These are phyloP conservation scores for Heliconius ismenius DNA, from an alignment of 2,888 invertebrate genomes.

Conservation along the genomic window DNA sequence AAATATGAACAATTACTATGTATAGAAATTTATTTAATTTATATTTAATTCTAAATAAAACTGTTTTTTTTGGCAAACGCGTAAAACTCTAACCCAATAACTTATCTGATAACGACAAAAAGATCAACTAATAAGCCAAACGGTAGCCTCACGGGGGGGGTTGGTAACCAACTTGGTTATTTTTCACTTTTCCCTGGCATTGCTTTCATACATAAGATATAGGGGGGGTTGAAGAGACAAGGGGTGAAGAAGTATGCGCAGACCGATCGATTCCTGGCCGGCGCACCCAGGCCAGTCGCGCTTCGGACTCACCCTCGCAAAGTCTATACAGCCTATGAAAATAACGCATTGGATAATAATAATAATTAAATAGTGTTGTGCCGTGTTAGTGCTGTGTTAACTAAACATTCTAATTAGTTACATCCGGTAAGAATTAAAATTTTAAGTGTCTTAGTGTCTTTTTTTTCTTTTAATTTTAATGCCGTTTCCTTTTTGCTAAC, in stretches of 20 bases:
- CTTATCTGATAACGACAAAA: conserved; percentile 10
- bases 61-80: too few species aligned
- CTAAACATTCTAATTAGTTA: not conserved
- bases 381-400: conserved; percentile 52
- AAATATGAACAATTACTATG: too few species aligned
- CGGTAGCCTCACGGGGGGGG: conserved; percentile 46
- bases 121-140: conserved; percentile 31
- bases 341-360: conserved; percentile 67
- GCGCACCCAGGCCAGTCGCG: conserved; percentile 72
- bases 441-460: conserved; percentile 14
- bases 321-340: conserved; percentile 53
- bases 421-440: conserved; percentile 42
- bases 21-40: too few species aligned
- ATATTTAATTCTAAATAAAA: too few species aligned
- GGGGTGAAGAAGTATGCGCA: conserved; percentile 69
- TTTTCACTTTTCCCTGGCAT: conserved; percentile 67
- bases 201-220: conserved; percentile 80
- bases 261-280: conserved; percentile 67
- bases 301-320: conserved; percentile 54
- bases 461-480: conserved; percentile 3
- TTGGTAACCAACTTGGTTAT: conserved; percentile 49
- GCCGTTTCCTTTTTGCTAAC: not conserved
- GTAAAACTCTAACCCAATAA: not conserved
- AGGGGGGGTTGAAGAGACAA: conserved; percentile 66
- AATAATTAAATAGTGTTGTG: conserved; percentile 46